These are phyloP conservation scores for Drosophila eohydei DNA, from an alignment of 2,888 invertebrate species.

Conservation along the genomic window DNA sequence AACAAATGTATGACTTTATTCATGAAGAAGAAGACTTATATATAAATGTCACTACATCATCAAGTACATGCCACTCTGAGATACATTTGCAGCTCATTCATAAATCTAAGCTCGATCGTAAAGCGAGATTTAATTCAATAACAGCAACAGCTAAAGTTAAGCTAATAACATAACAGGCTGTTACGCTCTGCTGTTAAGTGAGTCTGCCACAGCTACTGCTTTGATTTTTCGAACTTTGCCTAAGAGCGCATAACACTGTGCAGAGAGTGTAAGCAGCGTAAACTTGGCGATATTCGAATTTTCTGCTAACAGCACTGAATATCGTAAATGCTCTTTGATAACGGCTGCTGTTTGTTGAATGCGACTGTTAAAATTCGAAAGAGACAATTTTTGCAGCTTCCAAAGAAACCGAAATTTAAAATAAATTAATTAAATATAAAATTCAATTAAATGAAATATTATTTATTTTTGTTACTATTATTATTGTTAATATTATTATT, in stretches of 20 bases:
- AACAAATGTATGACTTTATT: neutral
- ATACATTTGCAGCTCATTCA: neutral
- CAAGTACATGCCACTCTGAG: neutral
- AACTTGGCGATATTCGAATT: conserved; percentile 62
- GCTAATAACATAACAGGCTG: conserved; percentile 11
- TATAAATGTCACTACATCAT: no score
- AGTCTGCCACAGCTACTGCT: conserved; percentile 11
- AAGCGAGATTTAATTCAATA: conserved; percentile 18
- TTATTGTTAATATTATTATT: neutral
- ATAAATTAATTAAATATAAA: neutral
- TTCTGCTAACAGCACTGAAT: conserved; percentile 32
- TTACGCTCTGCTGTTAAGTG: conserved; percentile 8
- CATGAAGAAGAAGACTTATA: neutral
- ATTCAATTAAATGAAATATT: neutral
- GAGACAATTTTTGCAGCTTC: neutral
- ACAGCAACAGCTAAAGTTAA: conserved; percentile 5
- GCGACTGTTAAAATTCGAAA: neutral
- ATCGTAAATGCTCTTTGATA: conserved; percentile 35
- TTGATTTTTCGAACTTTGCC: conserved; percentile 49
- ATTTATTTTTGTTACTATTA: neutral
- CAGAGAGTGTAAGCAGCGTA: conserved; percentile 25
- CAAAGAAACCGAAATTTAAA: neutral
- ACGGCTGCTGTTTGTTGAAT: conserved; percentile 8
- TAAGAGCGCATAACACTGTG: conserved; percentile 22
- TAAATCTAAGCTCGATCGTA: conserved; percentile 19